Evolutionary conservation across 2,888 invertebrate species (phyloP).

Genomic region (Vandiemenella viatica): DNA sequence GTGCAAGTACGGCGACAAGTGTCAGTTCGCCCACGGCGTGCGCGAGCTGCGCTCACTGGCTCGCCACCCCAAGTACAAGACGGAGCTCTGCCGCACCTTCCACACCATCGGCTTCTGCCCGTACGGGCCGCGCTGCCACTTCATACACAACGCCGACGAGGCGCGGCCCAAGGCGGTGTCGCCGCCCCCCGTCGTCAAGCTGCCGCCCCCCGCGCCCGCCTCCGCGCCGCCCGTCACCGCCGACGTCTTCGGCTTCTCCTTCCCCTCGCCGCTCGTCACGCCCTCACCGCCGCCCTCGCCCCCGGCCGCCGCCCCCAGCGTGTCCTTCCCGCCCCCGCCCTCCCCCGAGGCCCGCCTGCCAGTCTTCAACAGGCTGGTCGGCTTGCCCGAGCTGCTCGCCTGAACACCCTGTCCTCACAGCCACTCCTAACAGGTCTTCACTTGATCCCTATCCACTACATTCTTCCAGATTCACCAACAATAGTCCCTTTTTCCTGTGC

Average conservation of each 20-base stretch:
- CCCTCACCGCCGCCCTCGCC: neutral
- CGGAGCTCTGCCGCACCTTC: slow-evolving; percentile 86
- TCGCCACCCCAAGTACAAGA: slow-evolving; percentile 98
- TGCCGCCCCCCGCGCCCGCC: no score
- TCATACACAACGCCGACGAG: slow-evolving; percentile 89
- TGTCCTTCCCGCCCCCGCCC: no score
- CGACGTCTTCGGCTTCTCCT: neutral
- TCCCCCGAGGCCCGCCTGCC: slow-evolving; percentile 54
- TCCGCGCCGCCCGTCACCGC: no score
- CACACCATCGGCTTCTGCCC: slow-evolving; percentile 96
- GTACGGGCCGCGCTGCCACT: slow-evolving; percentile 95
- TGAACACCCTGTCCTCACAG: neutral
- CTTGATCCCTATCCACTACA: no score
- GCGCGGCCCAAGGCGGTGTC: slow-evolving; percentile 36
- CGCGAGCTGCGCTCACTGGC: slow-evolving; percentile 83
- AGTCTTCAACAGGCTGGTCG: slow-evolving; percentile 52
- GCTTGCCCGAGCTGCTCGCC: slow-evolving; percentile 4
- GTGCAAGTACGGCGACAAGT: slow-evolving; percentile 99
- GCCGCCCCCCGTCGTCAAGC: no score
- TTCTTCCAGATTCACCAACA: no score
- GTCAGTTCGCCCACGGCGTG: slow-evolving; percentile 95
- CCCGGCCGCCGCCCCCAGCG: no score
- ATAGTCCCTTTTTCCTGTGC: no score
- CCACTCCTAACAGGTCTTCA: no score
- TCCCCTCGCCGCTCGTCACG: neutral